Percentiles rank a stretch among this genome's conserved stretches.
These are phyloP conservation scores for Agelas oroides DNA, from an alignment of 37 sponge, comb jelly and placozoan genomes.

Conservation along the genomic window DNA sequence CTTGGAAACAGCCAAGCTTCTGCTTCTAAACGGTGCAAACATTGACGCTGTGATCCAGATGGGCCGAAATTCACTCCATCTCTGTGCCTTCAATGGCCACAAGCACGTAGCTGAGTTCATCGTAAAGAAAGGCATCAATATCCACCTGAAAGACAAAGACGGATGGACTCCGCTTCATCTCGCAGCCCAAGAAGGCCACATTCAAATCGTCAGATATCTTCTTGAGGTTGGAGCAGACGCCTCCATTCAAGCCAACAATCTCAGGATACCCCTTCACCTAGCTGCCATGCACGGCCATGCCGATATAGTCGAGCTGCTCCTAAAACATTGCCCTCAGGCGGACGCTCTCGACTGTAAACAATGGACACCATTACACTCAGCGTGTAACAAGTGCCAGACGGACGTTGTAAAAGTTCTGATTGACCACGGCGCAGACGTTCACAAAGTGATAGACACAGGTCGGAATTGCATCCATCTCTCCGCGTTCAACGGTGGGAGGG, in stretches of 20 bases:
- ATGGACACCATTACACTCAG: conserved; percentile 77
- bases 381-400: conserved; percentile 66
- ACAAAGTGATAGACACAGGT: conserved; percentile 60
- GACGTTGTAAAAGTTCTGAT: conserved; percentile 46
- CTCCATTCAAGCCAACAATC: conserved; percentile 66
- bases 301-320: conserved; percentile 50
- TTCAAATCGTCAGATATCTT: conserved; percentile 43
- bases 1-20: conserved; percentile 57
- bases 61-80: conserved; percentile 84
- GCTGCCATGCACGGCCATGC: conserved; percentile 76
- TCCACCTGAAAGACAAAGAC: conserved; percentile 55
- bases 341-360: conserved; percentile 68
- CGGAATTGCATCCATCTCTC: conserved; percentile 79
- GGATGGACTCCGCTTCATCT: conserved; percentile 77
- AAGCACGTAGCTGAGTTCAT: conserved; percentile 51
- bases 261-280: conserved; percentile 74
- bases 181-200: conserved; percentile 67
- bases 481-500: conserved; percentile 65
- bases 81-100: conserved; percentile 79
- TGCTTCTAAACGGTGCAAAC: conserved; percentile 58
- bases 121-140: conserved; percentile 46
- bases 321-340: conserved; percentile 42
- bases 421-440: conserved; percentile 60
- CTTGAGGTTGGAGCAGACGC: conserved; percentile 46
- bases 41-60: conserved; percentile 77